Base-by-base conservation (phyloP, 2,113 vertebrate genomes). In the Sorex fumeus region DNA sequence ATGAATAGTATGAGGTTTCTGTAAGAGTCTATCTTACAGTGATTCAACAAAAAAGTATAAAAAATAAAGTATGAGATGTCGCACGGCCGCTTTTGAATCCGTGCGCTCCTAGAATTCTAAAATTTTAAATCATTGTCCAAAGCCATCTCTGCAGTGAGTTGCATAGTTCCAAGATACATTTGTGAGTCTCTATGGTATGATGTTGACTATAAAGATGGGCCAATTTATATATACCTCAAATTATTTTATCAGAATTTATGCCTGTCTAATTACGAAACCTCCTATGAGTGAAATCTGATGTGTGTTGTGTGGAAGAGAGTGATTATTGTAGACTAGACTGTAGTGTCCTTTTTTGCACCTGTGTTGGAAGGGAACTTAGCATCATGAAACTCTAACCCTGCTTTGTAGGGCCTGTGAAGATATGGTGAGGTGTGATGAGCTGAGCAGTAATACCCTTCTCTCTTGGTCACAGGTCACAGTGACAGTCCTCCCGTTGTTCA, bases 251-350 rank as follows among this genome's bases (percentile, higher is more conserved):
- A 13, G 27, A n/a, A 21, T 87, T 85, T 76, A 47, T 90, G 82
- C 19, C 27, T 32, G 10, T 81, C 71, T 90, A 75, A 32, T 75
- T 69, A 43, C 64, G 50, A 43, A 28, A 82, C 10, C 12, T 77
- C 50, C 36, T 81, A 70, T 64, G 30, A 87, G 15, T 57, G 66
- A 70, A 64, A 50, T 62, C 32, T 91, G 25, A 34, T 90, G 25
- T 32, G 34, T 81, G 40, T 82, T 91, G 70, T 91, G 25, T 82
- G 76, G 62, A 64, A 21, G 50, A 91, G 71, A 43, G 18, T 82
- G n/a, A 71, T 87, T 27, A 5, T 83, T 6, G 28, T 18, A 71
- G 27, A 53, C n/a, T 40, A 40, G n/a, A 62, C 81, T 87, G 45
- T 83, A 50, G 40, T 83, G 77, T 53, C 27, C 53, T 16, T 83